These are phyloP conservation scores for Galerucella calmariensis DNA, from an alignment of 2,888 invertebrate species.

Conservation along the genomic window DNA sequence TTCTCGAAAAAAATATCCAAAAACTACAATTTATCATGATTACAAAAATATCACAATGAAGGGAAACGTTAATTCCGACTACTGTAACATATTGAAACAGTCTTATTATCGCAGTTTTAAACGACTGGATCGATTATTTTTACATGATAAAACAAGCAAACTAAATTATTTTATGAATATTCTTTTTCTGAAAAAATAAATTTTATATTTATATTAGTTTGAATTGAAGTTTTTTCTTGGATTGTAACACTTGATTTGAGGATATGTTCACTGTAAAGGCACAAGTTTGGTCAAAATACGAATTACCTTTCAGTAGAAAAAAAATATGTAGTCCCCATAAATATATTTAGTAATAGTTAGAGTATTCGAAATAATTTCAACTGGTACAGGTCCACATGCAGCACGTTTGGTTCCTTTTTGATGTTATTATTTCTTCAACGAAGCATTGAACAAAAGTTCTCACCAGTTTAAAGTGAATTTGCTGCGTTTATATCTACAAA, in stretches of 20 bases:
- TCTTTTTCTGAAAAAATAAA: neutral
- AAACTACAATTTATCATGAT: slow-evolving; percentile 2
- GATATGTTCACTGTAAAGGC: slow-evolving; percentile 14
- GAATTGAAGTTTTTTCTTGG: neutral
- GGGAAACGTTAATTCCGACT: neutral
- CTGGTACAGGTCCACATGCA: neutral
- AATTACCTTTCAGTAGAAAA: neutral
- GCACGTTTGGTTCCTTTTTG: neutral
- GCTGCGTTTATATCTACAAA: neutral
- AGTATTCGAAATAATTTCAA: slow-evolving; percentile 12
- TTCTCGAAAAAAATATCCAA: slow-evolving; percentile 15
- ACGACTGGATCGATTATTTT: too few relatives aligned
- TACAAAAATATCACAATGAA: slow-evolving; percentile 17
- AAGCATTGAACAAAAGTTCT: neutral
- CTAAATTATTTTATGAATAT: too few relatives aligned
- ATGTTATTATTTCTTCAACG: neutral
- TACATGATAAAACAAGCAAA: too few relatives aligned
- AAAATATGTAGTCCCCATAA: neutral
- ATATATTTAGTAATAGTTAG: neutral
- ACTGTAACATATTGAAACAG: neutral
- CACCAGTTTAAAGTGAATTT: neutral
- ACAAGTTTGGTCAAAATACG: neutral
- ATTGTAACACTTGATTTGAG: neutral
- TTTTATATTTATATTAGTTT: neutral
- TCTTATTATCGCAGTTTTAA: too few relatives aligned